Evolutionary conservation across 2,888 invertebrate species (phyloP).

Genomic region (Drosophila pseudotalamancana): DNA sequence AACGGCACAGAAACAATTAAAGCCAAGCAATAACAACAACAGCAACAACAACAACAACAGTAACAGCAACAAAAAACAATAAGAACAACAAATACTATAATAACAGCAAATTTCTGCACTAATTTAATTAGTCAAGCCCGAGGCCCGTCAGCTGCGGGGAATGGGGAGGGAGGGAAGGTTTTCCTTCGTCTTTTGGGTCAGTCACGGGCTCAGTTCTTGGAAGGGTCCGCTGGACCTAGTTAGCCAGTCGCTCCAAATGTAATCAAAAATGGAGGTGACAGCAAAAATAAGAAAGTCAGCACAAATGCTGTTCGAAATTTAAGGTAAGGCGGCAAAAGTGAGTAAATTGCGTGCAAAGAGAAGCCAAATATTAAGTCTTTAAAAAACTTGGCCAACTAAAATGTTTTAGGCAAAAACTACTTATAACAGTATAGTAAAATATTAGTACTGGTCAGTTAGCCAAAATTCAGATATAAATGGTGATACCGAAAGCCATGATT

Average conservation of each 20-base stretch:
- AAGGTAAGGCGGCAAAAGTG: too few species aligned
- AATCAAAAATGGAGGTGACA: conserved; percentile 56
- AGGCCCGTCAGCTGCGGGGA: not conserved
- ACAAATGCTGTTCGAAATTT: too few species aligned
- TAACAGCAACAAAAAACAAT: conserved; percentile 12
- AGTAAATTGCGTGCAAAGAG: too few species aligned
- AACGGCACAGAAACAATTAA: conserved; percentile 51
- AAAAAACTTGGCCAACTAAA: too few species aligned
- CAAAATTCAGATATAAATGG: too few species aligned
- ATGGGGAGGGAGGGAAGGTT: not conserved
- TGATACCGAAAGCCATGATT: too few species aligned
- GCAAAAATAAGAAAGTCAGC: too few species aligned
- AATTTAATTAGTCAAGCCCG: conserved; percentile 67
- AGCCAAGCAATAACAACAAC: conserved; percentile 28
- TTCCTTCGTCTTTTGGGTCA: conserved; percentile 7
- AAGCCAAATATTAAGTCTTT: too few species aligned
- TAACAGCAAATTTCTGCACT: conserved; percentile 51
- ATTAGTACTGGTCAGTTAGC: too few species aligned
- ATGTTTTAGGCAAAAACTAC: too few species aligned
- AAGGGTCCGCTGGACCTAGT: conserved; percentile 22
- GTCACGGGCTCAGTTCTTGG: conserved; percentile 30
- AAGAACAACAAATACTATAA: conserved; percentile 21
- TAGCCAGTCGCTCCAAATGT: conserved; percentile 38
- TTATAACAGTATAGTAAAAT: too few species aligned
- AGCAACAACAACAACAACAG: conserved; percentile 15